These are phyloP conservation scores for Nematolebias whitei DNA, from an alignment of 2,113 vertebrate species.

Conservation along the genomic window DNA sequence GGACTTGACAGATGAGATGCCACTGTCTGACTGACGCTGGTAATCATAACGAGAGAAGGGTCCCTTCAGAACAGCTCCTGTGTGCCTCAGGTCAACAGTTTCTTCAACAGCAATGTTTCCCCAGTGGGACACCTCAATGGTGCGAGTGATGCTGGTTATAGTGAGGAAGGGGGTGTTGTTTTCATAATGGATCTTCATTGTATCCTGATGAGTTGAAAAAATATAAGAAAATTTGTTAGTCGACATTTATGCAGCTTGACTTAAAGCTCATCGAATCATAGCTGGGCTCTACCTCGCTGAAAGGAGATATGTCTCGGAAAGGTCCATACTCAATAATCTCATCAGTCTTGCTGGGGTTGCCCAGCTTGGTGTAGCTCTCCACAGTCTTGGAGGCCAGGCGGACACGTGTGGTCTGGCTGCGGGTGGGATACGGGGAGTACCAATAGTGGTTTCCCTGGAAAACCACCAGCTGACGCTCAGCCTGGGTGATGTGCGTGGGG, in stretches of 20 bases:
- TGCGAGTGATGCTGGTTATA: conserved; percentile 91
- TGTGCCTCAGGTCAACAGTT: conserved; percentile 94
- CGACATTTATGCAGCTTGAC: not conserved
- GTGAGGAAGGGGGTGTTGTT: conserved; percentile 97
- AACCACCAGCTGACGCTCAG: conserved; percentile 95
- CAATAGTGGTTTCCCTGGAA: conserved; percentile 98
- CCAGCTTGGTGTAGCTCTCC: conserved; percentile 96
- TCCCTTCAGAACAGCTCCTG: conserved; percentile 92
- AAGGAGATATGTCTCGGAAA: conserved; percentile 87
- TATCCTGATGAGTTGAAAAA: conserved; percentile 79
- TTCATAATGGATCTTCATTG: conserved; percentile 95
- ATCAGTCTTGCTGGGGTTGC: conserved; percentile 89
- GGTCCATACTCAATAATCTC: conserved; percentile 94
- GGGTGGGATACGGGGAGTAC: conserved; percentile 91
- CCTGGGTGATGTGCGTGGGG: conserved; percentile 93
- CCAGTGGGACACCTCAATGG: conserved; percentile 98
- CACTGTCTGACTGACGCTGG: conserved; percentile 97
- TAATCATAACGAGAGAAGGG: conserved; percentile 98
- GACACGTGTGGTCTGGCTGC: conserved; percentile 88
- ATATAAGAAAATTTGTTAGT: not conserved
- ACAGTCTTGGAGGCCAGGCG: conserved; percentile 92
- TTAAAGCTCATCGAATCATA: not conserved
- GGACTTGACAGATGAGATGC: conserved; percentile 97
- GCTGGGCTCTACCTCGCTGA: conserved; percentile 86
- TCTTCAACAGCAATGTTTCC: conserved; percentile 98